Evolutionary conservation across 2,888 invertebrate species (phyloP).

Genomic region (Schizotus pectinicornis): DNA sequence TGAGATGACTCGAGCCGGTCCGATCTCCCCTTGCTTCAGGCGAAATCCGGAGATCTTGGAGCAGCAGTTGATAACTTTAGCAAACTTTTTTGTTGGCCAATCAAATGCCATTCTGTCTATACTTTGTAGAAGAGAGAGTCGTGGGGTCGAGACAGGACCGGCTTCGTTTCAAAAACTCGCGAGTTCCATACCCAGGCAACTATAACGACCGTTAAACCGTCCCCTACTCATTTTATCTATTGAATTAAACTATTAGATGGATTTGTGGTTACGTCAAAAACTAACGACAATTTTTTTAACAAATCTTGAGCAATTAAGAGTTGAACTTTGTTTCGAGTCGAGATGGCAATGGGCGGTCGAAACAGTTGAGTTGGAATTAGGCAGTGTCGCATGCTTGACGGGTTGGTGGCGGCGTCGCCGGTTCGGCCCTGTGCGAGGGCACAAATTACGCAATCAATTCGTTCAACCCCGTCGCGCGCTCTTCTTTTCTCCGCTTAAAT

Average conservation of each 20-base stretch:
- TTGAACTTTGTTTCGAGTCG: too few species aligned
- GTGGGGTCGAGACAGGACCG: slow-evolving; percentile 19
- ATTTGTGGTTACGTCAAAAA: too few species aligned
- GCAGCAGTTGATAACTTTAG: slow-evolving; percentile 56
- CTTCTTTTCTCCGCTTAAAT: slow-evolving; percentile 35
- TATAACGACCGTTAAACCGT: too few species aligned
- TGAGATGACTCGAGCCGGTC: not conserved
- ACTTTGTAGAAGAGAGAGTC: slow-evolving; percentile 54
- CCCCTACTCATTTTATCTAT: too few species aligned
- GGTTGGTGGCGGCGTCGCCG: too few species aligned
- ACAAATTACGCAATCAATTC: slow-evolving; percentile 49
- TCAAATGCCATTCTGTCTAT: slow-evolving; percentile 59
- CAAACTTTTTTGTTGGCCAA: slow-evolving; percentile 59
- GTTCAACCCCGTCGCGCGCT: slow-evolving; percentile 34
- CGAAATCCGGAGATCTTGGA: slow-evolving; percentile 42
- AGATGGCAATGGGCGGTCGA: too few species aligned
- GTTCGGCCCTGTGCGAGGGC: slow-evolving; percentile 6
- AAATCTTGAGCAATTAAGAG: too few species aligned
- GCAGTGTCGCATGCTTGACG: too few species aligned
- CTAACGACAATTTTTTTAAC: too few species aligned
- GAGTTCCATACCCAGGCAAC: too few species aligned
- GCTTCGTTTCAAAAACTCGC: too few species aligned
- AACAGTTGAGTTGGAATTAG: not conserved
- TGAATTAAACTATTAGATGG: too few species aligned
- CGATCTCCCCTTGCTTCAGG: slow-evolving; percentile 15